phyloP scores from a whole-genome alignment of 2,888 invertebrate genomes.

The Pristionchus maxplancki region DNA sequence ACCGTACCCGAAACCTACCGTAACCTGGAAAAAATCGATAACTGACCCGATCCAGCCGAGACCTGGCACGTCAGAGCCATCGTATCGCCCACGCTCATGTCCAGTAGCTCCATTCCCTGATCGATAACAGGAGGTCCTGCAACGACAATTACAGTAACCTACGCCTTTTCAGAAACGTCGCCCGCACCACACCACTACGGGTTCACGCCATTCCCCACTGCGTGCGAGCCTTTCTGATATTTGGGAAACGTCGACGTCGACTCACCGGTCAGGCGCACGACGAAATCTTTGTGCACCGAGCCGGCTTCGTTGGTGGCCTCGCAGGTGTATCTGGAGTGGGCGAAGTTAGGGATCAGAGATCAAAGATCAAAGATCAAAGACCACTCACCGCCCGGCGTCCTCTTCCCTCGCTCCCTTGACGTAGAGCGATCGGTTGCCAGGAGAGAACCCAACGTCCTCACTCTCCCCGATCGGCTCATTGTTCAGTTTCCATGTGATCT shows the following conservation, averaged over 20 bases:
- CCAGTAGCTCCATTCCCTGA: conserved; percentile 56
- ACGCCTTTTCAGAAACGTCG: conserved; percentile 45
- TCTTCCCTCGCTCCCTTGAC: conserved; percentile 51
- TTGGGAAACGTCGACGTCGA: background rate
- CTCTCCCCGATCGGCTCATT: conserved; percentile 51
- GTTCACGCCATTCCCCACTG: background rate
- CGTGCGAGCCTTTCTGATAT: background rate
- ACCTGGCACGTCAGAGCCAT: conserved; percentile 78
- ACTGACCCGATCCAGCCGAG: conserved; percentile 73
- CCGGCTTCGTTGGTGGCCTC: conserved; percentile 79
- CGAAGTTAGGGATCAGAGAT: conserved; percentile 52
- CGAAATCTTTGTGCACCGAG: conserved; percentile 66
- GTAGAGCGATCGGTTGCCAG: conserved; percentile 57
- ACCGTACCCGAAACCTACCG: conserved; percentile 61
- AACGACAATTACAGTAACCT: conserved; percentile 36
- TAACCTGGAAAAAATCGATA: too few species aligned
- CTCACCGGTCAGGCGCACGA: conserved; percentile 70
- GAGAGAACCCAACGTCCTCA: conserved; percentile 45
- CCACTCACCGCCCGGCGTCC: conserved; percentile 56
- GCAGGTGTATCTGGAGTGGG: conserved; percentile 77
- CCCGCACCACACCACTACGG: conserved; percentile 17
- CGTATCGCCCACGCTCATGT: conserved; percentile 76
- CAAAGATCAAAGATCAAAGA: conserved; percentile 47
- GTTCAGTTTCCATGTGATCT: conserved; percentile 62
- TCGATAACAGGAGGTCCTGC: conserved; percentile 72